phyloP scores from a whole-genome alignment of 1,140 invertebrate species.

The Rhagoletis zephyria region DNA sequence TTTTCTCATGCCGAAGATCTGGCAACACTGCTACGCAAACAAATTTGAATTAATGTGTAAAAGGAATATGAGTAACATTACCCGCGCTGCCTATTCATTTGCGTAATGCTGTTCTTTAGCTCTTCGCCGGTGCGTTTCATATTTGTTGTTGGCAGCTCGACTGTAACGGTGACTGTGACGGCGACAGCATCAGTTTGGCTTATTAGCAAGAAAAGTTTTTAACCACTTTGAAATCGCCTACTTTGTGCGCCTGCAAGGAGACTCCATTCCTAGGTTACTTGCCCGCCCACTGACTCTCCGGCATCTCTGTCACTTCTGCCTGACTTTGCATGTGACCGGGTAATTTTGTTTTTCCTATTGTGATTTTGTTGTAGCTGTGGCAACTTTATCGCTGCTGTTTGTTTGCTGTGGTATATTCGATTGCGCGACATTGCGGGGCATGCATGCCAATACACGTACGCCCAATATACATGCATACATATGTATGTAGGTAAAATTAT shows the following conservation, averaged over 20 bases:
- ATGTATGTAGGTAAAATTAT: not conserved
- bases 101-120: not conserved
- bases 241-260: constrained; percentile 4
- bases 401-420: not conserved
- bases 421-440: not conserved
- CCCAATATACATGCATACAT: not conserved
- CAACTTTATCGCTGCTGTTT: not conserved
- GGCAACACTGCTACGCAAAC: too few relatives aligned
- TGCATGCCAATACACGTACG: not conserved
- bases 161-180: not conserved
- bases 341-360: not conserved
- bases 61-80: not conserved
- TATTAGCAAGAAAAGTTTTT: constrained; percentile 38
- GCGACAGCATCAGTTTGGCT: constrained; percentile 18
- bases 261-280: not conserved
- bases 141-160: constrained; percentile 13
- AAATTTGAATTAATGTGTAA: not conserved
- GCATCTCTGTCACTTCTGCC: not conserved
- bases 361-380: not conserved
- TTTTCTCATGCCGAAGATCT: too few relatives aligned
- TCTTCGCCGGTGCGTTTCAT: not conserved
- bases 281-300: too few relatives aligned
- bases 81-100: not conserved
- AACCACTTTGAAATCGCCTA: not conserved
- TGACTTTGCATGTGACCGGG: not conserved